Base-by-base conservation (phyloP, 2,888 invertebrate genomes). In the Cerceris rybyensis region DNA sequence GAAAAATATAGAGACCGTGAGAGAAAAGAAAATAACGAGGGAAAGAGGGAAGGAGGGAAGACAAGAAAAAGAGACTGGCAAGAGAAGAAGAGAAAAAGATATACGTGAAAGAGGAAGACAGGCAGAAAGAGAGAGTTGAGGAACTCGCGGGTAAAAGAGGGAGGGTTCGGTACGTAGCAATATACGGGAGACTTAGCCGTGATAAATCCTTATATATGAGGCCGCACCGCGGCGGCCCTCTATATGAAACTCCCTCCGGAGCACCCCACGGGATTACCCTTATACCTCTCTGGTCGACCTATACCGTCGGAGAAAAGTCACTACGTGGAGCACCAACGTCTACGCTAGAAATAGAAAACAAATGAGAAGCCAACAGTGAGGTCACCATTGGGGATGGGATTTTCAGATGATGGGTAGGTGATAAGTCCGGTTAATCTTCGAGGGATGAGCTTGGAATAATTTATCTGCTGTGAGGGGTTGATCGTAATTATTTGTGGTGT, bases 141-240 rank as follows among this genome's bases (percentile, higher is more conserved):
- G 70, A 57, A 70, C 78, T 61, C 61, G 71, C 61, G 55, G 66
- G n/a, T n/a, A n/a, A n/a, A n/a, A n/a, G n/a, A n/a, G 80, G 80
- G 71, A 69, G 87, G 86, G 88, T 90, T 91, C 89, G 90, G 90
- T 87, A 89, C 86, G 88, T 88, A 84, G 91, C 91, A 91, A 92
- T 92, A 91, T 91, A 91, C 91, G 89, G 90, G 85, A 90, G 91
- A 91, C 90, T 92, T 92, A 92, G 90, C 90, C 88, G 90, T 91
- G 91, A 92, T 92, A 92, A 92, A 92, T 92, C 91, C 91, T 91
- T 91, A 91, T 92, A 91, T 92, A 92, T 91, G 92, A 91, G 91
- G 89, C 90, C 89, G 87, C 89, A 88, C 88, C 87, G 87, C 86
- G 88, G 88, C 88, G 86, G 88, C 86, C 85, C 88, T 91, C 90